These are phyloP conservation scores for Drosophila punjabiensis DNA, from an alignment of 1,140 invertebrate genomes.

Conservation along the genomic window DNA sequence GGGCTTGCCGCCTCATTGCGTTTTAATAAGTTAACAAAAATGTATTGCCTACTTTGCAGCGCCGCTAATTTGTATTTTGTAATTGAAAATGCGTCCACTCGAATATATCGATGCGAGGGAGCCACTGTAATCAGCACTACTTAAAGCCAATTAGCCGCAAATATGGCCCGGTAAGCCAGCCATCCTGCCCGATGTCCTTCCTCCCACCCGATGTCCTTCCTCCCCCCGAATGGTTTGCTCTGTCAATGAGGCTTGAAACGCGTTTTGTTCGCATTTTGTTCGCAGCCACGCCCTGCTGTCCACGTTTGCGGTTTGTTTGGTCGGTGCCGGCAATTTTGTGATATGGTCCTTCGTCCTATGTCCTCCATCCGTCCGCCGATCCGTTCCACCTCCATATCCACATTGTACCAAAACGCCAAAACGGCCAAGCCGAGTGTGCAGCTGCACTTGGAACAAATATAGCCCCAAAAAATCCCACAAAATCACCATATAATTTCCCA, in stretches of 20 bases:
- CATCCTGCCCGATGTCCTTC: background rate
- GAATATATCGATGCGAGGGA: slow-evolving; percentile 49
- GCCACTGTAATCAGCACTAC: slow-evolving; percentile 77
- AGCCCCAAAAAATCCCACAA: slow-evolving; percentile 1
- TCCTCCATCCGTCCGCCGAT: slow-evolving; percentile 2
- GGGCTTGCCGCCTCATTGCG: slow-evolving; percentile 37
- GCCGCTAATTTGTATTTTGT: slow-evolving; percentile 80
- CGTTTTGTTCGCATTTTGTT: slow-evolving; percentile 70
- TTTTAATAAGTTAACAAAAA: slow-evolving; percentile 80
- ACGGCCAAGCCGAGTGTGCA: slow-evolving; percentile 24
- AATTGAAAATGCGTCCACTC: slow-evolving; percentile 70
- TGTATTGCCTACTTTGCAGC: slow-evolving; percentile 66
- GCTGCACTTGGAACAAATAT: slow-evolving; percentile 11
- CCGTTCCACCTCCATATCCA: slow-evolving; percentile 16
- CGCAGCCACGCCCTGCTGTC: slow-evolving; percentile 62
- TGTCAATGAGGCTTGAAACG: slow-evolving; percentile 79
- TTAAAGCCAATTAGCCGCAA: slow-evolving; percentile 83
- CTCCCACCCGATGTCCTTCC: background rate
- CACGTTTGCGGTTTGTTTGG: slow-evolving; percentile 69
- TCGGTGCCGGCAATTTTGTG: slow-evolving; percentile 61
- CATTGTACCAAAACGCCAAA: slow-evolving; percentile 56
- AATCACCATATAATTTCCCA: slow-evolving; percentile 8
- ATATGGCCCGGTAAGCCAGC: slow-evolving; percentile 75
- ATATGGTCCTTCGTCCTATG: slow-evolving; percentile 44
- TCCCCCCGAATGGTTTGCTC: background rate